phyloP scores from a whole-genome alignment of 2,888 invertebrate genomes.

The Cantharis rufa region DNA sequence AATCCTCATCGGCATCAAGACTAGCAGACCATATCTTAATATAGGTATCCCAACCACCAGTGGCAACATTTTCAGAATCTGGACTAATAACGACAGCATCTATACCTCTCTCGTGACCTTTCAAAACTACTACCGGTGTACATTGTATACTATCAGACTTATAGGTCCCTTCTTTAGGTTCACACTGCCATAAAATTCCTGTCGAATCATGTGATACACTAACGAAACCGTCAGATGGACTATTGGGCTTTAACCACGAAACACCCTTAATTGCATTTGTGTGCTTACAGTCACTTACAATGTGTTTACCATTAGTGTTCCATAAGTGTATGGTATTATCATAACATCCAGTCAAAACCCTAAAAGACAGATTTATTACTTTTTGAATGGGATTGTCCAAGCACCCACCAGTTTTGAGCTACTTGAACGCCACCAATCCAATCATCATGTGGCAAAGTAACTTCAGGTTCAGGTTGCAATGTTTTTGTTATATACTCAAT shows the following conservation, averaged over 20 bases:
- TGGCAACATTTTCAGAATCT: slow-evolving; percentile 68
- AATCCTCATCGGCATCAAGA: slow-evolving; percentile 43
- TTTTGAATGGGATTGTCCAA: slow-evolving; percentile 34
- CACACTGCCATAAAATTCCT: slow-evolving; percentile 88
- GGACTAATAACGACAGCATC: slow-evolving; percentile 83
- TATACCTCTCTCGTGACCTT: slow-evolving; percentile 90
- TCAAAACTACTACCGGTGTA: slow-evolving; percentile 80
- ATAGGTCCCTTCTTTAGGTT: slow-evolving; percentile 67
- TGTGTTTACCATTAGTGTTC: slow-evolving; percentile 83
- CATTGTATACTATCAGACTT: neutral
- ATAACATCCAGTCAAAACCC: slow-evolving; percentile 91
- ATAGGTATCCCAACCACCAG: slow-evolving; percentile 92
- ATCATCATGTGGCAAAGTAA: slow-evolving; percentile 92
- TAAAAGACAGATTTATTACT: slow-evolving; percentile 48
- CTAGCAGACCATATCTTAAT: slow-evolving; percentile 87
- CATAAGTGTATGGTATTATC: slow-evolving; percentile 91
- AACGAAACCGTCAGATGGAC: slow-evolving; percentile 55
- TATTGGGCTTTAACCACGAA: slow-evolving; percentile 76
- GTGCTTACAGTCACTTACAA: slow-evolving; percentile 84
- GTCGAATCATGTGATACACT: slow-evolving; percentile 93
- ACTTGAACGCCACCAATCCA: slow-evolving; percentile 92
- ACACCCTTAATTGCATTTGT: slow-evolving; percentile 86
- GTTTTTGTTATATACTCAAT: slow-evolving; percentile 91
- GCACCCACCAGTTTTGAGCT: slow-evolving; percentile 66
- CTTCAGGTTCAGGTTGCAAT: slow-evolving; percentile 90